phyloP scores from a whole-genome alignment of 2,113 vertebrate species.

The Steatornis caripensis region DNA sequence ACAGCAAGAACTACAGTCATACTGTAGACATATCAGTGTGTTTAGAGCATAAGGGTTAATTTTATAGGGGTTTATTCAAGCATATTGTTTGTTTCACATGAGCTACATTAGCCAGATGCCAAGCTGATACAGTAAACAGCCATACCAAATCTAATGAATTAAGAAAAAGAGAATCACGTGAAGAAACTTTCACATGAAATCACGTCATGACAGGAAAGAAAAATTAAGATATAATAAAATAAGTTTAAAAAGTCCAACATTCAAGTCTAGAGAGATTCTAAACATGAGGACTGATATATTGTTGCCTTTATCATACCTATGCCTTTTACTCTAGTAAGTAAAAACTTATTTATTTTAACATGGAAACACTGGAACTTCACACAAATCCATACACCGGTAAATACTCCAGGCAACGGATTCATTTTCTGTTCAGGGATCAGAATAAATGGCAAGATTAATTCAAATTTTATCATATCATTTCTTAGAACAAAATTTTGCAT shows the following conservation, averaged over 20 bases:
- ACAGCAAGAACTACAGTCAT: neutral
- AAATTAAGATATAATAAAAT: constrained; percentile 36
- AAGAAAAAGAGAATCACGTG: constrained; percentile 43
- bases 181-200: constrained; percentile 63
- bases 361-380: neutral
- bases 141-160: constrained; percentile 68
- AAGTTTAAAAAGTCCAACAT: neutral
- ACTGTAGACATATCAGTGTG: neutral
- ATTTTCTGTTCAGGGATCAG: neutral
- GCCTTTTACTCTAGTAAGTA: neutral
- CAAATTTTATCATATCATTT: neutral
- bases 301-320: neutral
- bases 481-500: neutral
- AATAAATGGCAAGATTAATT: neutral
- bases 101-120: constrained; percentile 66
- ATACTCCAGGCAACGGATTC: neutral
- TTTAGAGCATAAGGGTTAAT: constrained; percentile 45
- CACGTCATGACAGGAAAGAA: constrained; percentile 67
- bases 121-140: constrained; percentile 65
- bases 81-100: constrained; percentile 43
- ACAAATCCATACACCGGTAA: neutral
- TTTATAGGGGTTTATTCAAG: neutral
- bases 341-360: neutral
- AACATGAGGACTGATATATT: neutral
- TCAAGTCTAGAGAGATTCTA: constrained; percentile 14